Percentiles rank a stretch among this genome's conserved stretches.
phyloP scores from a whole-genome alignment of 1,140 invertebrate species.

The Macrobrachium rosenbergii region DNA sequence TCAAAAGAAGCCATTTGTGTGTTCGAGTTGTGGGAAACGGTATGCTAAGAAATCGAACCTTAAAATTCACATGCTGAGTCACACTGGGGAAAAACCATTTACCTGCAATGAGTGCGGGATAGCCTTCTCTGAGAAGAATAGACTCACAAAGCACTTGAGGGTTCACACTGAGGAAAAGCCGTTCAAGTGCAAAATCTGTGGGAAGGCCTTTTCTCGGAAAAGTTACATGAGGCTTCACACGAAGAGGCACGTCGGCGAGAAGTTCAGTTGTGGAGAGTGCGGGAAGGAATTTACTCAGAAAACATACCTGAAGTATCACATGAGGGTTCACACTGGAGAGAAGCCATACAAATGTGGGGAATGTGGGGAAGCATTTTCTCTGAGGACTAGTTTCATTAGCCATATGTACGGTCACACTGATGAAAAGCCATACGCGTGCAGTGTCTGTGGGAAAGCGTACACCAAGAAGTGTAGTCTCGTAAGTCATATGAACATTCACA shows the following conservation, averaged over 20 bases:
- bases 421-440: background rate
- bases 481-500: background rate
- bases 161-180: slow-evolving; percentile 97
- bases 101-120: slow-evolving; percentile 8
- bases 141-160: slow-evolving; percentile 79
- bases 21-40: no score
- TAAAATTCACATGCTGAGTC: background rate
- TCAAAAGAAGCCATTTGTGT: no score
- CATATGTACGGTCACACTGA: no score
- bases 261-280: slow-evolving; percentile 65
- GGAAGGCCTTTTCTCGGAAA: slow-evolving; percentile 12
- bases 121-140: slow-evolving; percentile 12
- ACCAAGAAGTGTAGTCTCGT: background rate
- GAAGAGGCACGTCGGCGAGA: slow-evolving; percentile 57
- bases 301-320: background rate
- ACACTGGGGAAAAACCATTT: background rate
- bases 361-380: no score
- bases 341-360: no score
- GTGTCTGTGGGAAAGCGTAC: background rate
- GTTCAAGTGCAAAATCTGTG: slow-evolving; percentile 83
- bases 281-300: slow-evolving; percentile 42
- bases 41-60: no score
- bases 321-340: background rate
- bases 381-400: no score
- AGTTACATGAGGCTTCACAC: slow-evolving; percentile 4